Percentiles rank a stretch among this genome's conserved stretches.
Conservation (phyloP, 2,113 vertebrate genomes). For the Plestiodon gilberti region DNA sequence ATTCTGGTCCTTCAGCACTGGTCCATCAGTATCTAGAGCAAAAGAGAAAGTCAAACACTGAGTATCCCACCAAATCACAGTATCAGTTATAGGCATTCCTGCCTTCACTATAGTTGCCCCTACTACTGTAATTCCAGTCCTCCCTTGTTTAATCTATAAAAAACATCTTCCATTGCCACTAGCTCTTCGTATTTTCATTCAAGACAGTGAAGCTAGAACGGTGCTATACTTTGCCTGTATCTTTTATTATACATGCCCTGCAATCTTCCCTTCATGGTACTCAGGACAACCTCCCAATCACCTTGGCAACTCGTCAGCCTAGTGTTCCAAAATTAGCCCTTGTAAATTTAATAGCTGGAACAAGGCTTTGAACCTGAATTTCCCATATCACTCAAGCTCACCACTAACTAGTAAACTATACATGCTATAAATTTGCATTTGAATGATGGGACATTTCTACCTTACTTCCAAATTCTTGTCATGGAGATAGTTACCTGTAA, state of each 20-base stretch:
- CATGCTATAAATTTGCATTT: not conserved
- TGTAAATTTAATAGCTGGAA: not conserved
- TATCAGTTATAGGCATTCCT: not conserved
- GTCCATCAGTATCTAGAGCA: constrained; percentile 79
- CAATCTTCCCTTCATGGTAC: not conserved
- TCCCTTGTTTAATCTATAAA: not conserved
- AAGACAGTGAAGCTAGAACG: not conserved
- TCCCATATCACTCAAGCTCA: not conserved
- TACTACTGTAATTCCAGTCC: not conserved
- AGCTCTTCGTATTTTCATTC: not conserved
- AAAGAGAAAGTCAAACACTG: constrained; percentile 51
- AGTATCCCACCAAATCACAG: not conserved
- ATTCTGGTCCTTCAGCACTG: constrained; percentile 75
- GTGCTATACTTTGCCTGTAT: not conserved
- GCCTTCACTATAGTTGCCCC: not conserved
- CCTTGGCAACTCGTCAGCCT: not conserved
- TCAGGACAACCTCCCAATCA: not conserved
- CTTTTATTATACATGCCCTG: not conserved
- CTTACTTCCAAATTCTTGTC: not conserved
- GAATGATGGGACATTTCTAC: not conserved
- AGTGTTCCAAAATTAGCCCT: not conserved
- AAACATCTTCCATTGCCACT: not conserved
- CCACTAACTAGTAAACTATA: too few relatives aligned
- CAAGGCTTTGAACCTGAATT: not conserved
- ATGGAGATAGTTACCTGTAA: constrained; percentile 77